Conservation (phyloP, 1,140 invertebrate genomes). For the Cydia fagiglandana region DNA sequence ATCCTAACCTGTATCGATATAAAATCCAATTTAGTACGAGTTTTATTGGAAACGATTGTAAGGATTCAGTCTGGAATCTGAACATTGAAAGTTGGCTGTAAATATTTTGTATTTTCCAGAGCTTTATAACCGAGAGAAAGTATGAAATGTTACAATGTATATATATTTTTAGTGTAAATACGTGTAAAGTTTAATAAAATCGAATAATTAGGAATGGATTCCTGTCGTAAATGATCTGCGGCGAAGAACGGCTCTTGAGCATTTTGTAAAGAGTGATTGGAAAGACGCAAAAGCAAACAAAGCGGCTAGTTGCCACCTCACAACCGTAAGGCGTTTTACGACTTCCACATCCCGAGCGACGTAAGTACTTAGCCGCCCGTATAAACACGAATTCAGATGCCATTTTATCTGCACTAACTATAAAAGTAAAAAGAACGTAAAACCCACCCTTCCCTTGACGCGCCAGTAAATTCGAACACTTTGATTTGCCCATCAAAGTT, state of each 20-base stretch:
- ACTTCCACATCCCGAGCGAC: constrained; percentile 29
- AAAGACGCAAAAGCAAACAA: constrained; percentile 23
- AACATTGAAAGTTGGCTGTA: constrained; percentile 27
- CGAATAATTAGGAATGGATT: no score
- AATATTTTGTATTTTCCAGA: constrained; percentile 16
- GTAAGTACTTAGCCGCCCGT: constrained; percentile 37
- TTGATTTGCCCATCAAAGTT: constrained; percentile 78
- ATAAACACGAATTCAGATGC: constrained; percentile 63
- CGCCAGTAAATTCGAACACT: constrained; percentile 69
- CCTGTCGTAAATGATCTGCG: no score
- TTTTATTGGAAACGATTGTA: constrained; percentile 44
- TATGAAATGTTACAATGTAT: neutral
- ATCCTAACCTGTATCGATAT: constrained; percentile 57
- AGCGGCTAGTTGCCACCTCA: constrained; percentile 34
- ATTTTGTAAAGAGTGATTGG: constrained; percentile 2
- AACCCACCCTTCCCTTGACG: constrained; percentile 53
- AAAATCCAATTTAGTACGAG: constrained; percentile 42
- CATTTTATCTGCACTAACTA: constrained; percentile 68
- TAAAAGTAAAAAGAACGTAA: constrained; percentile 77
- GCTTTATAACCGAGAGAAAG: neutral
- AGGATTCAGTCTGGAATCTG: constrained; percentile 9
- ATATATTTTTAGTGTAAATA: neutral
- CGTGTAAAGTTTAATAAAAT: no score
- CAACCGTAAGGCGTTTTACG: constrained; percentile 45
- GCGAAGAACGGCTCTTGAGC: neutral